Conservation (phyloP, 2,797 vertebrate species). For the Sebastiscus tertius region DNA sequence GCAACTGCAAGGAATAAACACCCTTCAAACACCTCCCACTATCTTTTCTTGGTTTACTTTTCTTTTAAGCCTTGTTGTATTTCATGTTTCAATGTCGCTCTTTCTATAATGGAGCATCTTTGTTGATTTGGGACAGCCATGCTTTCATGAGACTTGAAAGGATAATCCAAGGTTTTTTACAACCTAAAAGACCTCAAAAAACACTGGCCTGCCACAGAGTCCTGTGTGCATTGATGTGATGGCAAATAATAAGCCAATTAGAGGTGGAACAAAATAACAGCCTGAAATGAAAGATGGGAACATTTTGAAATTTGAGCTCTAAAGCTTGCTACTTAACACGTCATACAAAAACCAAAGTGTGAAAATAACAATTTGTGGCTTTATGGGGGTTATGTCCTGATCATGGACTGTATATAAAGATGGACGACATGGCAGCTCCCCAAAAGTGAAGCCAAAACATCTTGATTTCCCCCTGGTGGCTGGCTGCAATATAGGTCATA, state of each 20-base stretch:
- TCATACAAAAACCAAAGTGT: not conserved
- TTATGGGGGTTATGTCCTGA: not conserved
- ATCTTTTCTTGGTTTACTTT: not conserved
- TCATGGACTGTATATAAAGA: too few relatives aligned
- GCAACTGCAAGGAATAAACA: not conserved
- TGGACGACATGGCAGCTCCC: too few relatives aligned
- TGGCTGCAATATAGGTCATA: too few relatives aligned
- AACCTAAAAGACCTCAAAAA: conserved; percentile 22
- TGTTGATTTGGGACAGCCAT: not conserved
- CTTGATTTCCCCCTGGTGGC: too few relatives aligned
- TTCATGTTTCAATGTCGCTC: not conserved
- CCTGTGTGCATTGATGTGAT: conserved; percentile 2
- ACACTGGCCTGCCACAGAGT: not conserved
- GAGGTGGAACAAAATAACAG: not conserved
- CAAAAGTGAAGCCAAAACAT: too few relatives aligned
- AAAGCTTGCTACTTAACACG: not conserved
- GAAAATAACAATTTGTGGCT: not conserved
- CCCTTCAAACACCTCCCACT: not conserved
- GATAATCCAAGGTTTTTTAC: conserved; percentile 14
- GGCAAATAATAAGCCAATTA: conserved; percentile 15
- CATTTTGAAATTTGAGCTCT: not conserved
- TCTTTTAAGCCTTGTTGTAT: not conserved
- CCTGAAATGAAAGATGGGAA: not conserved
- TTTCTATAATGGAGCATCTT: not conserved
- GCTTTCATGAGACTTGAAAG: conserved; percentile 39